These are phyloP conservation scores for Agapetus fuscipes DNA, from an alignment of 2,888 invertebrate genomes.

Conservation along the genomic window DNA sequence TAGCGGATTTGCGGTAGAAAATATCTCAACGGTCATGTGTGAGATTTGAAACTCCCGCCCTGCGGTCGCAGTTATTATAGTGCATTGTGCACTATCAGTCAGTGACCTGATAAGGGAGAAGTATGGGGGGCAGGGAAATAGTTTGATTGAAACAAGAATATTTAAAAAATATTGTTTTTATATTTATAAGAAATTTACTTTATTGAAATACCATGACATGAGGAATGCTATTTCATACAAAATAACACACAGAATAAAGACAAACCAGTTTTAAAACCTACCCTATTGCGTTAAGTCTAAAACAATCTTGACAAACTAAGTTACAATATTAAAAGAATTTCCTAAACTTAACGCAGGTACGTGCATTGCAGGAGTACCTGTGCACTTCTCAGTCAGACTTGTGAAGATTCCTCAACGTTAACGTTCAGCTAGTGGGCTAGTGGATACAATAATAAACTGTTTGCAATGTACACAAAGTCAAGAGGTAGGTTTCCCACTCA, in stretches of 20 bases:
- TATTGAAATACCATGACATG: conserved; percentile 50
- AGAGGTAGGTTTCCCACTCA: conserved; percentile 21
- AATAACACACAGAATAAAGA: conserved; percentile 48
- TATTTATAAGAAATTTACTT: conserved; percentile 47
- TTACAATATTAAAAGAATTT: conserved; percentile 42
- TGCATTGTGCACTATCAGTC: conserved; percentile 8
- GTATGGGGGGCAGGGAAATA: neutral
- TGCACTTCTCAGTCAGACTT: conserved; percentile 19
- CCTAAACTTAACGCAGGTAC: conserved; percentile 28
- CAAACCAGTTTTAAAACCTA: conserved; percentile 46
- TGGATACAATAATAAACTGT: conserved; percentile 12
- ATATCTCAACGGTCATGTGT: no score
- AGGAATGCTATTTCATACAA: conserved; percentile 50
- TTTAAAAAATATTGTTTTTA: conserved; percentile 28
- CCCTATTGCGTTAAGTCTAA: conserved; percentile 30
- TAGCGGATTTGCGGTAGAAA: no score
- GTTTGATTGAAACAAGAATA: conserved; percentile 8
- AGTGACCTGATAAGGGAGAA: conserved; percentile 7
- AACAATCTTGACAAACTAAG: conserved; percentile 36
- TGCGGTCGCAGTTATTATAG: no score
- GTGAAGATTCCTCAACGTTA: conserved; percentile 12
- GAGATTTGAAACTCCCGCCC: conserved; percentile 19
- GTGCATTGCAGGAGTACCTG: conserved; percentile 19
- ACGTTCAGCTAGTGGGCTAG: conserved; percentile 13
- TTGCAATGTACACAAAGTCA: conserved; percentile 18